phyloP scores from a whole-genome alignment of 2,113 vertebrate species.

The Pseudorasbora parva region DNA sequence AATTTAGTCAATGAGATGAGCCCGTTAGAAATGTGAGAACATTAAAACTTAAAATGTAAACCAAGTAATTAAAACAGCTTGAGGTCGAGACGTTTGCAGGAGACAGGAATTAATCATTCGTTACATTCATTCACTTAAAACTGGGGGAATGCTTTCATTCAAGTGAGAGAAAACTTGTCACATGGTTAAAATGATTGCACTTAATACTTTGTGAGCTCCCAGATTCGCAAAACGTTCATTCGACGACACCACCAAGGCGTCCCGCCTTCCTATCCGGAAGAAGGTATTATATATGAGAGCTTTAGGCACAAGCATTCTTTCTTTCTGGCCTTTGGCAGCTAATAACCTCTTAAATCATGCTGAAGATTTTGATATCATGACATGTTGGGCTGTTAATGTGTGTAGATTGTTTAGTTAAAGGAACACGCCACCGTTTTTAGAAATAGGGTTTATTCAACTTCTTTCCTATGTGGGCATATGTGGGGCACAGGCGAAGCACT shows the following conservation, averaged over 20 bases:
- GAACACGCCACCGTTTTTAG: no score
- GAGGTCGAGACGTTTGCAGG: background rate
- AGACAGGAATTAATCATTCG: background rate
- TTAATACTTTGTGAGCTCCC: background rate
- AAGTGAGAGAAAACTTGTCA: background rate
- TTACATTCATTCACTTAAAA: slow-evolving; percentile 22
- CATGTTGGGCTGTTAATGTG: background rate
- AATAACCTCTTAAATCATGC: background rate
- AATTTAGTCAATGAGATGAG: background rate
- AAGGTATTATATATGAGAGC: background rate
- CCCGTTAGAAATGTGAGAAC: background rate
- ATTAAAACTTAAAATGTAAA: background rate
- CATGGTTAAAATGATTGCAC: slow-evolving; percentile 30
- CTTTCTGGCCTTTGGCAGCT: background rate
- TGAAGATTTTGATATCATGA: background rate
- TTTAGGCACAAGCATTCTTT: slow-evolving; percentile 6
- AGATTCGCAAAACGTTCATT: background rate
- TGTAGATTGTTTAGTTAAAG: background rate
- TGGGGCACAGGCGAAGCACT: no score
- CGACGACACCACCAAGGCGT: background rate
- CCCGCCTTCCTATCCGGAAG: background rate
- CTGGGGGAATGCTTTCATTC: background rate
- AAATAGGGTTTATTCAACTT: no score
- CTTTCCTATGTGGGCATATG: no score
- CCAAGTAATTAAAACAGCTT: slow-evolving; percentile 20